phyloP scores from a whole-genome alignment of 2,113 vertebrate genomes.

The Salvelinus namaycush region DNA sequence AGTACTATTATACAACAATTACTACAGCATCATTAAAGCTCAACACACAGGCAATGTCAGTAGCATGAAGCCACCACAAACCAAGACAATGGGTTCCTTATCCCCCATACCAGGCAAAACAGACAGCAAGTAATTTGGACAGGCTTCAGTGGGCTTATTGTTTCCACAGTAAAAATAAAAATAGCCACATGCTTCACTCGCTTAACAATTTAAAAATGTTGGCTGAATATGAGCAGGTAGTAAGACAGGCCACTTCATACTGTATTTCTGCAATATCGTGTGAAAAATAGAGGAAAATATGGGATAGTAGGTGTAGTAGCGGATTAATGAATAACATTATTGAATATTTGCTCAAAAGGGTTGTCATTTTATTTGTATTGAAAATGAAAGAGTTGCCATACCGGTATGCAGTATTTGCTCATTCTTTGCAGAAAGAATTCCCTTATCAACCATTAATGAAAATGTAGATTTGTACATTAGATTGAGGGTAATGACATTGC shows the following conservation, averaged over 20 bases:
- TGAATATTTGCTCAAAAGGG: neutral
- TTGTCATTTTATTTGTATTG: neutral
- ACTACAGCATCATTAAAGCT: constrained; percentile 33
- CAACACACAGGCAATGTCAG: constrained; percentile 13
- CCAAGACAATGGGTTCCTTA: neutral
- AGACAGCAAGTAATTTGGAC: neutral
- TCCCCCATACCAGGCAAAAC: neutral
- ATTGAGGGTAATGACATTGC: no score
- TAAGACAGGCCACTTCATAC: neutral
- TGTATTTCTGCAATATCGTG: neutral
- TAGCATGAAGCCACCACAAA: neutral
- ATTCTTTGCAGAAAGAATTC: no score
- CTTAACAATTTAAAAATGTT: neutral
- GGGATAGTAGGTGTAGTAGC: neutral
- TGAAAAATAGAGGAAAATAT: neutral
- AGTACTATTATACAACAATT: constrained; percentile 50
- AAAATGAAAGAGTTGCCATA: neutral
- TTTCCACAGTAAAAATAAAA: neutral
- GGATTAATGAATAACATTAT: neutral
- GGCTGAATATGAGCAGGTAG: neutral
- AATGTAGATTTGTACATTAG: no score
- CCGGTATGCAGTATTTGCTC: no score
- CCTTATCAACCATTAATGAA: no score
- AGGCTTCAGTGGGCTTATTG: neutral
- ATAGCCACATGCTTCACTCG: neutral